These are phyloP conservation scores for Acanthisitta chloris DNA, from an alignment of 2,113 vertebrate genomes.

Conservation along the genomic window DNA sequence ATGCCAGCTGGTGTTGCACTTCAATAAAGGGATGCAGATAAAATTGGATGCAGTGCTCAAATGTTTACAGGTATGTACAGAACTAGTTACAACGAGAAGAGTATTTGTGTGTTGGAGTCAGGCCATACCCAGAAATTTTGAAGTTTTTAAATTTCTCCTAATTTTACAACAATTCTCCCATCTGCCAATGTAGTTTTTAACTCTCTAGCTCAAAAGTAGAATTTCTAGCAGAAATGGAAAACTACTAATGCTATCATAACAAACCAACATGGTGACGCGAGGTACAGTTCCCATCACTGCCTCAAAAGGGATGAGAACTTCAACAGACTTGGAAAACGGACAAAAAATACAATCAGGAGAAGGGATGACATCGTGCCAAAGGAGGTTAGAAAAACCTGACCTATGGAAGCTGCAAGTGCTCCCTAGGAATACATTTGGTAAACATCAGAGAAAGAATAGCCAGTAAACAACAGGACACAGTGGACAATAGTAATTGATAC, in stretches of 20 bases:
- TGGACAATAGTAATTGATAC: not conserved
- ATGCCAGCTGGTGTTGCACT: not conserved
- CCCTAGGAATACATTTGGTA: not conserved
- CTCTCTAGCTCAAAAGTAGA: not conserved
- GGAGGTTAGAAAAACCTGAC: not conserved
- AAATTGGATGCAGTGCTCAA: not conserved
- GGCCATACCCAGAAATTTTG: not conserved
- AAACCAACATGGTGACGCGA: not conserved
- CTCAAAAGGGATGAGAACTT: not conserved
- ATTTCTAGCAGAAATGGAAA: not conserved
- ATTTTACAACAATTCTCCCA: not conserved
- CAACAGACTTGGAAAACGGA: not conserved
- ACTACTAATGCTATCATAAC: not conserved
- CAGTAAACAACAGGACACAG: not conserved
- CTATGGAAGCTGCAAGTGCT: not conserved
- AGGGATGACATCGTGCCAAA: not conserved
- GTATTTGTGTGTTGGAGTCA: not conserved
- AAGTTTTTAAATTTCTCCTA: not conserved
- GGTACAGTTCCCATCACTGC: not conserved
- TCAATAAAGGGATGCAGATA: not conserved
- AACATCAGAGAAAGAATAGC: not conserved
- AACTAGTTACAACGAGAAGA: not conserved
- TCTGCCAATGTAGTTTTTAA: not conserved
- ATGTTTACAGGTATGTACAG: not conserved
- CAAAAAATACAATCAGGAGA: not conserved